Evolutionary conservation across 2,113 vertebrate species (phyloP), one percentile per base, ranked within the genome.

Genomic region (Pseudopodoces humilis): DNA sequence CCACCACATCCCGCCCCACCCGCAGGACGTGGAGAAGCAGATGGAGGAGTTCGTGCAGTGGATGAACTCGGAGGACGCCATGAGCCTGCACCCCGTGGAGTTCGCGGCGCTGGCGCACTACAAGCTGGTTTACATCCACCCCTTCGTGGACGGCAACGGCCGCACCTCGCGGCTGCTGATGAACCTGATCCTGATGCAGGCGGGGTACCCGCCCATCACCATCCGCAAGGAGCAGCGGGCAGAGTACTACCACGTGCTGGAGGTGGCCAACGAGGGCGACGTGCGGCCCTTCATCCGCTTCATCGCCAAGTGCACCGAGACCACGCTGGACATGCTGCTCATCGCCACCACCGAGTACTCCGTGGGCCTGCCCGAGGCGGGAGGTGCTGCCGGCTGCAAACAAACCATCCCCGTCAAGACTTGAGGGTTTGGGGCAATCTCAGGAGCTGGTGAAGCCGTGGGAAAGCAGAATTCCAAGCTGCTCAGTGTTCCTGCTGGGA

Each of bases 101-200:
- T 99, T 99, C 0, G 99, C 99, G 0, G 99, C 99, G 3, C 93
- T 99, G 12, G 98, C 99, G 27, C 99, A 99, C 91, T 99, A 99
- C 96, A 99, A 99, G 91, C 97, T 99, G 33, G 99, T 99, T 6
- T 99, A 99, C 60, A 98, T 99, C 87, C 99, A 99, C 85, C 99
- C 99, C 0, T 99, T 99, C 47, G 97, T 99, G 2, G 99, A 99
- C 0, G 99, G 99, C 77, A 99, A 99, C 0, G 99, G 99, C 1
- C 98, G 99, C 95, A 99, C 99, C 1, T 99, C 99, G 0, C 98
- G 99, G 14, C 98, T 99, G 86, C 96, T 99, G 7, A 99, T 99
- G 99, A 99, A 99, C 98, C 98, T 99, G 11, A 98, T 99, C 33
- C 97, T 99, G 28, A 99, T 99, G 99, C 99, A 99, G 95, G 99